Conservation (phyloP, 2,797 vertebrate genomes). For the Liasis olivaceus region DNA sequence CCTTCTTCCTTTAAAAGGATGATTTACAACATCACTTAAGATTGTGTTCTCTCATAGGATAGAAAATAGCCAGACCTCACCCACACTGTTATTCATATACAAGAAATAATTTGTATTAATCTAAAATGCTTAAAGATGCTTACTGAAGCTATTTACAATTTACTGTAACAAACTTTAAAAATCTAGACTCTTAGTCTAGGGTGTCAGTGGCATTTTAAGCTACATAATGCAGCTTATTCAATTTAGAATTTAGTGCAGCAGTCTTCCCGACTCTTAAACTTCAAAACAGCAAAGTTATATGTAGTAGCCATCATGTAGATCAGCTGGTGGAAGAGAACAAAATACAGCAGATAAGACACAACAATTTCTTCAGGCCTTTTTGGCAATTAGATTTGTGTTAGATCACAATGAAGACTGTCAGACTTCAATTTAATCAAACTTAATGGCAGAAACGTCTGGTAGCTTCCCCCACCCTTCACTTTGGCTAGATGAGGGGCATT, state of each 20-base stretch:
- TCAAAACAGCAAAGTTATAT: constrained; percentile 99
- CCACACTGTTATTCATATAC: constrained; percentile 69
- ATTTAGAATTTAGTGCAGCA: constrained; percentile 99
- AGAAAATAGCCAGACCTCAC: constrained; percentile 75
- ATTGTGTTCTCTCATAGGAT: constrained; percentile 70
- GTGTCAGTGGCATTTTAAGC: constrained; percentile 88
- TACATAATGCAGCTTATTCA: constrained; percentile 80
- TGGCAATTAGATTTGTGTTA: constrained; percentile 54
- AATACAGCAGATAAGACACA: constrained; percentile 80
- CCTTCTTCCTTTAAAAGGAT: constrained; percentile 57
- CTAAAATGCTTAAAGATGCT: constrained; percentile 79
- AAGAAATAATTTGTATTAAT: constrained; percentile 75
- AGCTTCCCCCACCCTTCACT: not conserved
- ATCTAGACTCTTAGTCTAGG: constrained; percentile 84
- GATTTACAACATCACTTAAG: constrained; percentile 58
- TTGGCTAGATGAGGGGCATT: not conserved
- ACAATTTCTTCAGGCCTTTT: constrained; percentile 58
- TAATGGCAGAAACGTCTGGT: not conserved
- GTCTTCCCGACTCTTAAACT: constrained; percentile 99
- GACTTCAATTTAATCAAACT: constrained; percentile 33
- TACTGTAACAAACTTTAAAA: constrained; percentile 82
- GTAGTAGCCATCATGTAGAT: constrained; percentile 99
- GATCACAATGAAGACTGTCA: constrained; percentile 48
- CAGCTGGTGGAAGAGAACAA: constrained; percentile 98
- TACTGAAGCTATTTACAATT: constrained; percentile 93